These are phyloP conservation scores for Drosophila formosana DNA, from an alignment of 2,888 invertebrate genomes.

Conservation along the genomic window DNA sequence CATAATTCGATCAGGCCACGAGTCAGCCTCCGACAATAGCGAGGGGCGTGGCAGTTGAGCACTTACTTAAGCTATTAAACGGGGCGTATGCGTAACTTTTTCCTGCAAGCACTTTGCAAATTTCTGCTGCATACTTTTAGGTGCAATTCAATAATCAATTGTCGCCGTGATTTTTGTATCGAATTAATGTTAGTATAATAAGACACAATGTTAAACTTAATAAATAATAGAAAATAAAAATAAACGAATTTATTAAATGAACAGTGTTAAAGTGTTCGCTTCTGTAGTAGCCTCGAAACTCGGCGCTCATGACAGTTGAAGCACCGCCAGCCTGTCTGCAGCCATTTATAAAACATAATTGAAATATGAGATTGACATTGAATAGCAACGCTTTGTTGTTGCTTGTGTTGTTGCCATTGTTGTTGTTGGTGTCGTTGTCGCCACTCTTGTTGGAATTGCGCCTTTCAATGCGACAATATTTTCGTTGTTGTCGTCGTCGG, in stretches of 20 bases:
- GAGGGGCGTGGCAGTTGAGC: slow-evolving; percentile 5
- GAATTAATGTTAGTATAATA: too few relatives aligned
- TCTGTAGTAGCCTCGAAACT: neutral
- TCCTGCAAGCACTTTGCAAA: neutral
- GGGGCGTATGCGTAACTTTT: slow-evolving; percentile 49
- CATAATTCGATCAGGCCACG: slow-evolving; percentile 60
- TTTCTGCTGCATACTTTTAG: slow-evolving; percentile 33
- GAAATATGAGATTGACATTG: slow-evolving; percentile 80
- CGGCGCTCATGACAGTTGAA: slow-evolving; percentile 1
- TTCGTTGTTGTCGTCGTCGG: slow-evolving; percentile 34
- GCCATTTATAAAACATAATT: slow-evolving; percentile 78
- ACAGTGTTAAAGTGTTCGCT: neutral
- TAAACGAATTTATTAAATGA: neutral
- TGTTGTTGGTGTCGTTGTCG: slow-evolving; percentile 32
- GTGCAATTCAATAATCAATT: slow-evolving; percentile 4
- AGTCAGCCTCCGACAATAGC: slow-evolving; percentile 11
- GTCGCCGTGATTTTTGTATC: neutral
- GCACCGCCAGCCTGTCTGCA: slow-evolving; percentile 60
- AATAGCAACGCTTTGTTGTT: slow-evolving; percentile 56
- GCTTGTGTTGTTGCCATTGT: slow-evolving; percentile 21
- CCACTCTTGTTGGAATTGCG: slow-evolving; percentile 46
- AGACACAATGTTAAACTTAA: too few relatives aligned
- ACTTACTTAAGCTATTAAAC: slow-evolving; percentile 4
- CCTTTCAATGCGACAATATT: slow-evolving; percentile 52
- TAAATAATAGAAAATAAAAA: too few relatives aligned